Evolutionary conservation across 1,140 invertebrate species (phyloP).

Genomic region (Brachionus plicatilis): DNA sequence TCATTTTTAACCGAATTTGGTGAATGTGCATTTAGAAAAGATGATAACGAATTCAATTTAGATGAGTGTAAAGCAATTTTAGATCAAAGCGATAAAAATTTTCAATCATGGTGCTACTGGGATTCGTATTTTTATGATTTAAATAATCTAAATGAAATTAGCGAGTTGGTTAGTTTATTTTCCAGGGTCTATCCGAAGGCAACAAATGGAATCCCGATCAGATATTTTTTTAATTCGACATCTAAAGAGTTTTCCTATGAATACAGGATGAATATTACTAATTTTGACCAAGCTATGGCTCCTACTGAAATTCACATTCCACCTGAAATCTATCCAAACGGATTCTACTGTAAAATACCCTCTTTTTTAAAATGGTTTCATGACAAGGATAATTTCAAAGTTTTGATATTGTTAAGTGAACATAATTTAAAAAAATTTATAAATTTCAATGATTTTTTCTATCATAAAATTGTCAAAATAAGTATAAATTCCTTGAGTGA

Average conservation of each 20-base stretch:
- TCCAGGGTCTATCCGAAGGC: slow-evolving; percentile 43
- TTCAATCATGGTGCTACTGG: slow-evolving; percentile 48
- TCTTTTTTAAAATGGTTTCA: slow-evolving; percentile 39
- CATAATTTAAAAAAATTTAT: neutral
- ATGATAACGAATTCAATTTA: slow-evolving; percentile 38
- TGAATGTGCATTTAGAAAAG: slow-evolving; percentile 42
- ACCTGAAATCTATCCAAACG: slow-evolving; percentile 42
- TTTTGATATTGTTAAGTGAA: neutral
- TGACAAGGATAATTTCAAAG: slow-evolving; percentile 34
- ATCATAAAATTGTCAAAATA: neutral
- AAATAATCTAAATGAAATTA: slow-evolving; percentile 20
- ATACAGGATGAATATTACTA: slow-evolving; percentile 34
- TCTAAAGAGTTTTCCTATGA: slow-evolving; percentile 35
- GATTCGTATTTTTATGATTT: slow-evolving; percentile 44
- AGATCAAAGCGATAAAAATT: slow-evolving; percentile 42
- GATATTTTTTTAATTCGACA: slow-evolving; percentile 40
- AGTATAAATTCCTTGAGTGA: neutral
- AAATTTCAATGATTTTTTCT: neutral
- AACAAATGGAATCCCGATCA: slow-evolving; percentile 42
- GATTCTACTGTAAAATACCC: slow-evolving; percentile 40
- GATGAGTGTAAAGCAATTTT: slow-evolving; percentile 44
- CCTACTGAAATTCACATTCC: slow-evolving; percentile 44
- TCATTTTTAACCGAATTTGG: slow-evolving; percentile 47
- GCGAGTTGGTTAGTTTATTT: slow-evolving; percentile 42
- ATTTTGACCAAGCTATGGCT: neutral